phyloP scores from a whole-genome alignment of 2,113 vertebrate species.

The Siniperca knerii region DNA sequence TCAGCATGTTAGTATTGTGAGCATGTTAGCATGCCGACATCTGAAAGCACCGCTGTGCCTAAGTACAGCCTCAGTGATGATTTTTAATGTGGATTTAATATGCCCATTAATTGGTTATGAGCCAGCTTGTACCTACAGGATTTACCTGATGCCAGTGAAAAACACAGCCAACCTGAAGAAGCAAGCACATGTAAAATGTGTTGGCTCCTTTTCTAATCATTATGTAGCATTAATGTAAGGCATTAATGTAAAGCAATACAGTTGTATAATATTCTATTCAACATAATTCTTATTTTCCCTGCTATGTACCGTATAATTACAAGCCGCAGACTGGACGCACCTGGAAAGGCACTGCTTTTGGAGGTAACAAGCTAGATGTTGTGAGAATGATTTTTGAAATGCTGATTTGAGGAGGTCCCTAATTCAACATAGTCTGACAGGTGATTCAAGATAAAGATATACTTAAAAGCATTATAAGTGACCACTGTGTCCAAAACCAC shows the following conservation, averaged over 20 bases:
- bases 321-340: slow-evolving; percentile 73
- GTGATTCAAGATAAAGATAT: too few relatives aligned
- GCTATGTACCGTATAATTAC: not conserved
- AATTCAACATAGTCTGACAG: not conserved
- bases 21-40: not conserved
- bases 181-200: not conserved
- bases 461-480: too few relatives aligned
- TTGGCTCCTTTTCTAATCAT: not conserved
- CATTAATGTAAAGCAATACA: not conserved
- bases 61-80: not conserved
- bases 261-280: not conserved
- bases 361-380: slow-evolving; percentile 75
- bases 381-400: not conserved
- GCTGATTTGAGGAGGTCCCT: not conserved
- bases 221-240: not conserved
- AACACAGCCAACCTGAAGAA: not conserved
- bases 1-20: not conserved
- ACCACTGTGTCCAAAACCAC: too few relatives aligned
- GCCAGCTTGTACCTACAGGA: not conserved
- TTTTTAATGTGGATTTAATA: slow-evolving; percentile 1
- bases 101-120: not conserved
- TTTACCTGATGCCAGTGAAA: not conserved
- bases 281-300: not conserved
- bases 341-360: slow-evolving; percentile 88
- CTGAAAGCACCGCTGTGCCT: not conserved